phyloP scores from a whole-genome alignment of 1,140 invertebrate genomes.

The Potamilus streckersoni region DNA sequence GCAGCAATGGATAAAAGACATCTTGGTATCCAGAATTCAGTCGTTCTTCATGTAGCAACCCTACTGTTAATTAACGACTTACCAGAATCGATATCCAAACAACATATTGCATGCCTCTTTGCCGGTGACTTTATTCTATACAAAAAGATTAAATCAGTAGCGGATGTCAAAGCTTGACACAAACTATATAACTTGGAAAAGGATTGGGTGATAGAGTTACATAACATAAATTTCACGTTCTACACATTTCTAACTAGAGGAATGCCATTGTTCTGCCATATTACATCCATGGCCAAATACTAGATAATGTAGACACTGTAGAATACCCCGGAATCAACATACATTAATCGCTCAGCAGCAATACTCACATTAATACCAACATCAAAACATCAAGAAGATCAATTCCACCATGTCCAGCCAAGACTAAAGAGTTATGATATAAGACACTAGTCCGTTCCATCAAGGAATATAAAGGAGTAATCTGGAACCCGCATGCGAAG shows the following conservation, averaged over 20 bases:
- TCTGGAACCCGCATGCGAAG: slow-evolving; percentile 27
- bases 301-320: slow-evolving; percentile 25
- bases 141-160: background rate
- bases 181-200: slow-evolving; percentile 17
- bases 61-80: background rate
- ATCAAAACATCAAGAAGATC: slow-evolving; percentile 1
- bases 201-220: slow-evolving; percentile 31
- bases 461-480: background rate
- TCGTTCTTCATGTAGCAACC: background rate
- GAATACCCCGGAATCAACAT: slow-evolving; percentile 26
- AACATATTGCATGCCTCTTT: background rate
- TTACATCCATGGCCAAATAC: too few relatives aligned
- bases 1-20: too few relatives aligned
- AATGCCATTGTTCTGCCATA: slow-evolving; percentile 1
- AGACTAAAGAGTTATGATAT: slow-evolving; percentile 10
- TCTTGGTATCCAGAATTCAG: too few relatives aligned
- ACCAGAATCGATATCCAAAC: background rate
- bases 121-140: background rate
- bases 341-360: slow-evolving; percentile 24
- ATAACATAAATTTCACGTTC: slow-evolving; percentile 26
- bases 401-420: background rate
- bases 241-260: slow-evolving; percentile 20
- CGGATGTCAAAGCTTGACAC: slow-evolving; percentile 8
- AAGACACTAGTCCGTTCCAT: background rate
- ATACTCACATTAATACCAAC: slow-evolving; percentile 18